Base-by-base conservation (phyloP, 2,113 vertebrate species). In the Xiphorhynchus elegans region DNA sequence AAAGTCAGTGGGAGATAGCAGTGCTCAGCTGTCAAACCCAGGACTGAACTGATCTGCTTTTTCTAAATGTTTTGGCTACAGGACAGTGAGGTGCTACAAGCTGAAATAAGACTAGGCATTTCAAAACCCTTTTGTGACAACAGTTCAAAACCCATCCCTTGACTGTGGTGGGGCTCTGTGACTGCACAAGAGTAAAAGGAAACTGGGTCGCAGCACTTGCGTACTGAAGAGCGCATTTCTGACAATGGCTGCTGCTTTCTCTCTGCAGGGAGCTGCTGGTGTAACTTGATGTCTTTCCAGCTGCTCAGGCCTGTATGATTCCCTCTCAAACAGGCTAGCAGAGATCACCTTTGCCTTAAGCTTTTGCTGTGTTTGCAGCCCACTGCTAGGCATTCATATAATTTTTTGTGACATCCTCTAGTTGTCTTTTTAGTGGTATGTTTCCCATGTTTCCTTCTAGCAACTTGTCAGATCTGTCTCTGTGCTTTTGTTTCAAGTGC, bases 401-500 rank as follows among this genome's bases (percentile, higher is more conserved):
- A 12, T 17, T 80, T 68, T 75, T 73, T 46, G 26, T 83, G 42
- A 47, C 14, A 14, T 40, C 55, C 14, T 92, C 28, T 79, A 42
- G 39, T 46, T 8, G 1, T 53, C 35, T 70, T 84, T 59, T 84
- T 64, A 55, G 23, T 76, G 44, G 19, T 60, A 4, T 58, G 40
- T 87, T 52, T 69, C 16, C 25, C 5, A 0, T 63, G 25, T 81
- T 78, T 94, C 13, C 60, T 66, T 50, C 20, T 67, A 84, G 40
- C 55, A 86, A 8, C 10, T 77, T 81, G 25, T 90, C 47, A 83
- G 16, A 37, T 76, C 16, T 95, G 53, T 93, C 37, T 96, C 68
- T 95, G 44, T 80, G 52, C 52, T 88, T 88, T 69, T 93, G 68
- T 93, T 88, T 49, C 4, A 96, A 99, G 99, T 98, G 93, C 98